Percentiles rank a stretch among this genome's conserved stretches.
Conservation (phyloP, 2,113 vertebrate genomes). For the Chascanopsetta lugubris region DNA sequence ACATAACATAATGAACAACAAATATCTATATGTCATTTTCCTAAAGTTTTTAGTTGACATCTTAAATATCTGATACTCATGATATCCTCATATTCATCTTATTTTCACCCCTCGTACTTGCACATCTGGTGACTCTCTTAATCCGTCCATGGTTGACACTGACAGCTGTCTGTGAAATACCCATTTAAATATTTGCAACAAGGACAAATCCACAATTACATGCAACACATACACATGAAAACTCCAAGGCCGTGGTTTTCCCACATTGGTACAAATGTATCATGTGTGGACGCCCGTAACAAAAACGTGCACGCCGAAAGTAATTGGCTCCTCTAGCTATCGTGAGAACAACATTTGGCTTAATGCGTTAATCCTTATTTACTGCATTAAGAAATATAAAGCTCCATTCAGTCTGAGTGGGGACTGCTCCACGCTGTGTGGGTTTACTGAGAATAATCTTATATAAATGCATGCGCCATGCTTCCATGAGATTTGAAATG, state of each 20-base stretch:
- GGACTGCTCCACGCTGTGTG: conserved; percentile 58
- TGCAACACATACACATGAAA: conserved; percentile 13
- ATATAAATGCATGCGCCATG: conserved; percentile 60
- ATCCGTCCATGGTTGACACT: neutral
- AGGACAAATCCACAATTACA: conserved; percentile 50
- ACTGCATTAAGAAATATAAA: conserved; percentile 70
- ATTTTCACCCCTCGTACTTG: neutral
- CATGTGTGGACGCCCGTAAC: conserved; percentile 43
- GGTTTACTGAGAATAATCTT: conserved; percentile 66
- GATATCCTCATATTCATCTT: neutral
- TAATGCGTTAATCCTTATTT: conserved; percentile 72
- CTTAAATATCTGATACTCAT: neutral
- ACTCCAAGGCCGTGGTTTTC: conserved; percentile 53
- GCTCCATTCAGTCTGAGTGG: conserved; percentile 57
- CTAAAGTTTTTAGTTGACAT: neutral
- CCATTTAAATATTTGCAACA: conserved; percentile 8
- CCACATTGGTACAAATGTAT: conserved; percentile 58
- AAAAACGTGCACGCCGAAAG: conserved; percentile 37
- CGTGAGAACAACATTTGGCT: conserved; percentile 68
- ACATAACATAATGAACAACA: neutral
- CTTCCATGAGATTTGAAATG: conserved; percentile 68
- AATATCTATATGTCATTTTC: neutral
- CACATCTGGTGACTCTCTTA: neutral
- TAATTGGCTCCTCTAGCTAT: conserved; percentile 65
- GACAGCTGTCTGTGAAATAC: conserved; percentile 13